Evolutionary conservation across 2,113 vertebrate genomes (phyloP), one percentile per base, ranked within the genome.

Genomic region (Syngnathoides biaculeatus): DNA sequence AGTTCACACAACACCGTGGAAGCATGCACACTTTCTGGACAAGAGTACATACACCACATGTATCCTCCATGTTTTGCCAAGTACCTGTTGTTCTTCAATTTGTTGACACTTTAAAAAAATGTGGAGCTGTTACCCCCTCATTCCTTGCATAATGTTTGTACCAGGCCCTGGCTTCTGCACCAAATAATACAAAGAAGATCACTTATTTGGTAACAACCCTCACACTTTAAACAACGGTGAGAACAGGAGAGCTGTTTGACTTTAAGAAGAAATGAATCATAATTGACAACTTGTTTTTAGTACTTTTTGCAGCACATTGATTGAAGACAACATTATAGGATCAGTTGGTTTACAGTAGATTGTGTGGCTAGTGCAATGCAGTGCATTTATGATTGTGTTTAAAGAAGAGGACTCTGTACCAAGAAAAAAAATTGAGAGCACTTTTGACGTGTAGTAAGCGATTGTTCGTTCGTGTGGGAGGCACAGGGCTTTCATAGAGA

Each of bases 401-500:
- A 15, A 59, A 67, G 64, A 52, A 57, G 52, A 71, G 71, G 72
- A 70, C 42, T 9, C 52, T 75, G 70, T 27, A 70, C 68, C 19
- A 75, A 80, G 73, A 83, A 84, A 80, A 82, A 72, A 71, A 67
- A 71, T 70, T 26, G 52, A 30, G 48, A 81, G 74, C 56, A 64
- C 82, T 86, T 84, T 82, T 56, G 70, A 19, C 55, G 4, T 69
- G 72, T 64, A 64, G 66, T 68, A 30, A 64, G 75, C 81, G 68
- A 73, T 42, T 40, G 72, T 73, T 71, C 67, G 75, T 45, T 48
- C 55, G 50, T 78, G 80, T 87, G 86, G 86, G 88, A 82, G 81
- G 86, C 38, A 71, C 79, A 8, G 78, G 80, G 81, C 86, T 89
- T 90, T 89, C 87, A 90, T 77, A 79, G 64, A 83, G 75, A 89